These are phyloP conservation scores for Isurus oxyrinchus DNA, from an alignment of 2,113 vertebrate species.

Conservation along the genomic window DNA sequence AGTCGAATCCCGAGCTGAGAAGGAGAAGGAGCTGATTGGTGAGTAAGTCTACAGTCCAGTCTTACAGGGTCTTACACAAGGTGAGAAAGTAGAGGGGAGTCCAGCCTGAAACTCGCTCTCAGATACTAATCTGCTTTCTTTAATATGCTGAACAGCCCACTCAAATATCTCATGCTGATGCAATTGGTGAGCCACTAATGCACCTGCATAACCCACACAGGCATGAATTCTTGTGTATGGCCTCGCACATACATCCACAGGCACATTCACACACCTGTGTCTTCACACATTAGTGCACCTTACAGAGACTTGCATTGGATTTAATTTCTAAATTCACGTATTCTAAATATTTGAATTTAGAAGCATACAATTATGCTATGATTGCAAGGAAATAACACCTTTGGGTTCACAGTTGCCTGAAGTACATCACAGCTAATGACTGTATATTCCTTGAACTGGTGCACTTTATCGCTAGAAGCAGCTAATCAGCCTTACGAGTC, in stretches of 20 bases:
- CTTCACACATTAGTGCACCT: background rate
- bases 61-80: background rate
- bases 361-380: background rate
- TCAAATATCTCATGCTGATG: background rate
- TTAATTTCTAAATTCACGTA: conserved; percentile 3
- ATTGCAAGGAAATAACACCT: background rate
- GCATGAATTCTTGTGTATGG: background rate
- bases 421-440: background rate
- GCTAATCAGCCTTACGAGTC: background rate
- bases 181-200: background rate
- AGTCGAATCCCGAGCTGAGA: too few species aligned
- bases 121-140: background rate
- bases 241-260: background rate
- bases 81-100: background rate
- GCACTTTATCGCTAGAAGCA: background rate
- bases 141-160: background rate
- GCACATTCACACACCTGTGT: background rate
- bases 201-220: background rate
- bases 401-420: background rate
- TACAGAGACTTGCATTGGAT: background rate
- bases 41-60: too few species aligned
- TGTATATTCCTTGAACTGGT: background rate
- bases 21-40: too few species aligned
- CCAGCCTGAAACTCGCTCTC: background rate
- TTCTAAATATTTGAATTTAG: background rate